Conservation (phyloP, 2,888 invertebrate species). For the Peribatodes rhomboidaria region DNA sequence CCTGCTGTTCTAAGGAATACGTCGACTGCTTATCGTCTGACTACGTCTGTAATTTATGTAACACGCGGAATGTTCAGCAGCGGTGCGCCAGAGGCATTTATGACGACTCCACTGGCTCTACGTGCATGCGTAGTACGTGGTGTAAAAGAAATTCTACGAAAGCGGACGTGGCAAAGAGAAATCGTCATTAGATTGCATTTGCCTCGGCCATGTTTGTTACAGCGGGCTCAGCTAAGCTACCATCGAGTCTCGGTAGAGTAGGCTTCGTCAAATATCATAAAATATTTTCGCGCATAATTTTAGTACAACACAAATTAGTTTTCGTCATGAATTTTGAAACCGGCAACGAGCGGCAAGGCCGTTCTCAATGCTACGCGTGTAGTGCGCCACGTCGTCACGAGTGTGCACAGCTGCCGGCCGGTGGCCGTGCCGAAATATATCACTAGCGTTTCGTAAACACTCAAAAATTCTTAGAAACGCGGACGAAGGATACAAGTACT, state of each 20-base stretch:
- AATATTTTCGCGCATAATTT: conserved; percentile 11
- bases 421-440: conserved; percentile 58
- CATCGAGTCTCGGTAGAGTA: neutral
- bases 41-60: conserved; percentile 46
- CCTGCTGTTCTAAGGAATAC: conserved; percentile 30
- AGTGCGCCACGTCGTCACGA: conserved; percentile 52
- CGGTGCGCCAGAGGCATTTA: conserved; percentile 39
- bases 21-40: conserved; percentile 40
- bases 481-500: conserved; percentile 7
- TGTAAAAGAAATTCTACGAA: conserved; percentile 50
- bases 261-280: neutral
- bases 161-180: conserved; percentile 48
- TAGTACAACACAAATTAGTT: conserved; percentile 30
- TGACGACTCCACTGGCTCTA: conserved; percentile 35
- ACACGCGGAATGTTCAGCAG: conserved; percentile 40
- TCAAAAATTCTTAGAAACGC: conserved; percentile 32
- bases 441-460: conserved; percentile 52
- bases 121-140: conserved; percentile 37
- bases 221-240: conserved; percentile 4
- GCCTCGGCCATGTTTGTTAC: conserved; percentile 38
- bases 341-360: conserved; percentile 78
- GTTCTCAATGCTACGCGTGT: conserved; percentile 73
- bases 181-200: conserved; percentile 48
- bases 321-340: conserved; percentile 59
- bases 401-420: conserved; percentile 66